phyloP scores from a whole-genome alignment of 2,888 invertebrate genomes.

The Melanargia galathea region DNA sequence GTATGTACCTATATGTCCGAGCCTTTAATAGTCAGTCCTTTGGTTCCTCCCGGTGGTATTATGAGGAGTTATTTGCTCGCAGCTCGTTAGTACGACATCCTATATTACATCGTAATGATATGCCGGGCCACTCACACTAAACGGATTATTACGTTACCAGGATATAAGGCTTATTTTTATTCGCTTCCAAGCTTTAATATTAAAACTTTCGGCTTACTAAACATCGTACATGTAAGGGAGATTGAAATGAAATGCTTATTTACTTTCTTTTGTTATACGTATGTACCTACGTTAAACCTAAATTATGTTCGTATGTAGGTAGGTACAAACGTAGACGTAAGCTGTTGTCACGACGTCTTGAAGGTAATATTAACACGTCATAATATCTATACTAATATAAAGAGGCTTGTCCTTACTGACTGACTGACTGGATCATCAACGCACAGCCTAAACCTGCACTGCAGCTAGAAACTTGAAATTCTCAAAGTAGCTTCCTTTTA shows the following conservation, averaged over 20 bases:
- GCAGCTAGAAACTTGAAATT: too few species aligned
- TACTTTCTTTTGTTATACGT: too few species aligned
- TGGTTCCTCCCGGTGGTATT: conserved; percentile 15
- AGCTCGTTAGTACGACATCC: conserved; percentile 9
- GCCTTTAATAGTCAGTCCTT: conserved; percentile 8
- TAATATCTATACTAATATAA: too few species aligned
- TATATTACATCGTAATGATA: conserved; percentile 13
- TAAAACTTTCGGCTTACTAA: neutral
- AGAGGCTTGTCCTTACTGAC: too few species aligned
- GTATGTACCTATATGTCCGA: neutral
- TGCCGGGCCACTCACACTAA: neutral
- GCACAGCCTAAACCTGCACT: too few species aligned
- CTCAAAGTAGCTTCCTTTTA: too few species aligned
- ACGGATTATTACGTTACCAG: conserved; percentile 6
- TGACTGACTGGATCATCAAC: too few species aligned
- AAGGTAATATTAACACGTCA: too few species aligned
- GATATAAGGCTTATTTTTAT: conserved; percentile 16
- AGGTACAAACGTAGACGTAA: too few species aligned
- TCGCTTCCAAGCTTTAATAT: neutral
- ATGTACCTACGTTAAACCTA: too few species aligned
- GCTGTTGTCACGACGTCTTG: too few species aligned
- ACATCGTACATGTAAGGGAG: neutral
- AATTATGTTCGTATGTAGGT: too few species aligned
- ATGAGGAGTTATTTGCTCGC: conserved; percentile 21
- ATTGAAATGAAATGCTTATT: neutral